Conservation (phyloP, 2,888 invertebrate genomes). For the Megamerina dolium region DNA sequence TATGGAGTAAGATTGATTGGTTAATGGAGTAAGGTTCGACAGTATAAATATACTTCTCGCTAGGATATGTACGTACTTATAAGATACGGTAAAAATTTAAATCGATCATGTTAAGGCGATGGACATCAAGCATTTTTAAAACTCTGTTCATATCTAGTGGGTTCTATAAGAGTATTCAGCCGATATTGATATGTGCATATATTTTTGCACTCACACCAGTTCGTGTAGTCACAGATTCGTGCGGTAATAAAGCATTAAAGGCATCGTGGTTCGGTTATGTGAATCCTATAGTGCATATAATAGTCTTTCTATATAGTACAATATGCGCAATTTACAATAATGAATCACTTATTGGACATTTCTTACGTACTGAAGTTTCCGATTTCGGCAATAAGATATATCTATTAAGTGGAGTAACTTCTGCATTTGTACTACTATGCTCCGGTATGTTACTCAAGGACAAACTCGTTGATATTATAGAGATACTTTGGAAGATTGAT, state of each 20-base stretch:
- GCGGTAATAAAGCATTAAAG: slow-evolving; percentile 14
- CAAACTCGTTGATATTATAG: slow-evolving; percentile 14
- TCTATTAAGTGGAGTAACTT: slow-evolving; percentile 13
- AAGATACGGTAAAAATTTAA: too few species aligned
- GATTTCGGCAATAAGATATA: slow-evolving; percentile 16
- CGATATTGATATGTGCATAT: slow-evolving; percentile 18
- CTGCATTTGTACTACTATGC: too few species aligned
- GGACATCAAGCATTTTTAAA: slow-evolving; percentile 5
- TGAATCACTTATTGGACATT: slow-evolving; percentile 23
- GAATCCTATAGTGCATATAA: slow-evolving; percentile 10
- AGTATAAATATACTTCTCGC: too few species aligned
- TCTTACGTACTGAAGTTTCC: slow-evolving; percentile 20
- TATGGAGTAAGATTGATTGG: too few species aligned
- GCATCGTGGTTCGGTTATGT: slow-evolving; percentile 16
- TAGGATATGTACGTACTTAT: too few species aligned
- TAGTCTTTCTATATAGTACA: slow-evolving; percentile 13
- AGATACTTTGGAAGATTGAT: slow-evolving; percentile 13
- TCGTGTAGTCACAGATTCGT: slow-evolving; percentile 12
- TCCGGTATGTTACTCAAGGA: too few species aligned
- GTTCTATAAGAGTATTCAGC: slow-evolving; percentile 22
- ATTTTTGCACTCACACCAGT: slow-evolving; percentile 20
- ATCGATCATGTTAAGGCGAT: too few species aligned
- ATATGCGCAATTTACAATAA: slow-evolving; percentile 12
- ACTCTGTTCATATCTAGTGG: slow-evolving; percentile 13
- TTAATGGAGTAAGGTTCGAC: too few species aligned